Evolutionary conservation across 2,797 vertebrate genomes (phyloP), one percentile per base, ranked within the genome.

Genomic region (Mus minutoides): DNA sequence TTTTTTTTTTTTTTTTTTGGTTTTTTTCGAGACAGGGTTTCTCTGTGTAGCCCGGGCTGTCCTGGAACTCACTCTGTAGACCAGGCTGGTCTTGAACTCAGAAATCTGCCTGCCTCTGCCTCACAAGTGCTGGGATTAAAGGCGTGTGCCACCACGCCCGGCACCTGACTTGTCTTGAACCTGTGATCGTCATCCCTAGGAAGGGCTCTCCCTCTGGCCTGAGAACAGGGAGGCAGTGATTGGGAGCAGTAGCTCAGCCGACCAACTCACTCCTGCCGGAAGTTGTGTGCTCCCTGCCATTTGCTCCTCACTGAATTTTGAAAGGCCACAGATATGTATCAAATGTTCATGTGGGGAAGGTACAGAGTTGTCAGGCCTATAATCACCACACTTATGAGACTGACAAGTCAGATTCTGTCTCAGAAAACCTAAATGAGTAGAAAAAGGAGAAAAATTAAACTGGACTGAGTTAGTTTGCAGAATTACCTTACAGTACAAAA

Each of bases 271-370:
- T 82, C 21, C 82, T 95, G 80, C 37, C 26, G 49, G 14, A 84
- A 79, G 31, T 83, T 64, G 67, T 73, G 29, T 4, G 40, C 24
- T 43, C 69, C 3, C 22, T 88, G 83, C 62, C 24, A 29, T 88
- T 80, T 85, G n/a, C 83, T 94, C 80, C 31, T 46, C 78, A 84
- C 64, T 93, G 93, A 29, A 40, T 71, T 92, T 71, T 87, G 69
- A 78, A 96, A 95, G 75, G 40, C 79, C 78, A 92, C 40, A 78
- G 1, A 40, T 43, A 7, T 13, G 46, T 83, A 22, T 56, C 37
- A 49, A 40, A 22, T 87, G 49, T 40, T 29, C 49, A 11, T 71
- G 67, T 14, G 46, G 52, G 34, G 12, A 6, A 87, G 64, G 67
- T 24, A 69, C 62, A n/a, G 64, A 71, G 46, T 34, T 71, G 46